Percentiles rank a stretch among this genome's conserved stretches.
Conservation (phyloP, 2,888 invertebrate genomes). For the Hedychridium roseum region DNA sequence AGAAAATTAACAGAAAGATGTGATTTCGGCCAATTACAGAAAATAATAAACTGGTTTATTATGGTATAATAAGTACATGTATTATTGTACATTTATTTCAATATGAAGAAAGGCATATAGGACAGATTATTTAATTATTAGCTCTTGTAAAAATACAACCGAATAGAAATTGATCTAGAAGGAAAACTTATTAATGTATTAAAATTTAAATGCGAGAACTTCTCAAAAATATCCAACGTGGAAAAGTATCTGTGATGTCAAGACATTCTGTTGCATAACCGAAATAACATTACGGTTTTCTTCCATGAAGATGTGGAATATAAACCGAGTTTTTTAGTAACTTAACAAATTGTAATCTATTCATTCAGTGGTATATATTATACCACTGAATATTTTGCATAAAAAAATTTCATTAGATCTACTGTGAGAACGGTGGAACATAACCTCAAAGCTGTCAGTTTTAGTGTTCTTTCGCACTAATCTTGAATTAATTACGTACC, state of each 20-base stretch:
- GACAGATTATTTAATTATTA: no score
- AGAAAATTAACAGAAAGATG: no score
- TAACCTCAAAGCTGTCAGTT: constrained; percentile 46
- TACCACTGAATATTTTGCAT: not conserved
- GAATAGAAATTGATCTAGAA: constrained; percentile 6
- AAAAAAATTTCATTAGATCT: not conserved
- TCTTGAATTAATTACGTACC: constrained; percentile 44
- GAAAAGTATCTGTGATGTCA: not conserved
- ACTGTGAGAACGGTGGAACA: not conserved
- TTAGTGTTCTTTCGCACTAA: constrained; percentile 7
- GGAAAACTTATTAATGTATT: not conserved
- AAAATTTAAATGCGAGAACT: not conserved
- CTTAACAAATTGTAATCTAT: not conserved
- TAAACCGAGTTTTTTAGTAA: not conserved
- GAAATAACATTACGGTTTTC: not conserved
- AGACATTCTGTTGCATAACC: constrained; percentile 39
- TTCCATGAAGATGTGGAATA: not conserved
- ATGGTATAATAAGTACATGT: no score
- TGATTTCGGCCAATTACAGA: no score
- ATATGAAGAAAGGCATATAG: no score
- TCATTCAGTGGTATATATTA: not conserved
- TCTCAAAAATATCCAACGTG: not conserved
- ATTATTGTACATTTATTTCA: no score
- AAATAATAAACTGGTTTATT: no score
- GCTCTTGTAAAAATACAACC: no score